Percentiles rank a stretch among this genome's conserved stretches.
phyloP scores from a whole-genome alignment of 2,113 vertebrate genomes.

The Agapornis roseicollis region DNA sequence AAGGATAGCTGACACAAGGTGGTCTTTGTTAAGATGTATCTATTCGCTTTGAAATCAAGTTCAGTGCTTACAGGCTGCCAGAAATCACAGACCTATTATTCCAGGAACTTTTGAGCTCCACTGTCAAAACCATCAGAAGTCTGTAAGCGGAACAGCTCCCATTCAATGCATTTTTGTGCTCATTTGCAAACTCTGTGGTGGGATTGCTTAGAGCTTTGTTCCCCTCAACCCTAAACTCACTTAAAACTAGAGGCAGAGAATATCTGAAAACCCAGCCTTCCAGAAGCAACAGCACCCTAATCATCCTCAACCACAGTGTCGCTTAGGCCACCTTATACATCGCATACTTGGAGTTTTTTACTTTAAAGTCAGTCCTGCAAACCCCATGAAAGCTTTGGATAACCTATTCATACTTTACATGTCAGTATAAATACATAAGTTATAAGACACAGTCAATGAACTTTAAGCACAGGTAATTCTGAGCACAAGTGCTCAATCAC shows the following conservation, averaged over 20 bases:
- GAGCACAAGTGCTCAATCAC: neutral
- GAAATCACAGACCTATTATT: conserved; percentile 37
- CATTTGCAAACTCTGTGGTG: neutral
- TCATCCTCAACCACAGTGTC: neutral
- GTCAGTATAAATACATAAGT: neutral
- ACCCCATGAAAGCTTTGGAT: neutral
- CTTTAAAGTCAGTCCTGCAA: neutral
- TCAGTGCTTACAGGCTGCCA: neutral
- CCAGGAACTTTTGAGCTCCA: conserved; percentile 13
- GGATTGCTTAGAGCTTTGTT: neutral
- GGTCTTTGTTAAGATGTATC: conserved; percentile 50
- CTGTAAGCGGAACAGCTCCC: conserved; percentile 8
- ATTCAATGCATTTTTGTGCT: neutral
- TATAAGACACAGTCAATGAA: neutral
- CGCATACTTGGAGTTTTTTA: neutral
- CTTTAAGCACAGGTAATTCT: neutral
- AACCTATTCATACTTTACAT: neutral
- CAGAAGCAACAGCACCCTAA: neutral
- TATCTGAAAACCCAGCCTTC: neutral
- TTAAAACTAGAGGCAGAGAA: neutral
- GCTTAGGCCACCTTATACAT: neutral
- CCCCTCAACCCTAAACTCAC: neutral
- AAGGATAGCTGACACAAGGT: conserved; percentile 47
- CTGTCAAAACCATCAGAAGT: conserved; percentile 15
- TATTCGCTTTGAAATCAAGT: conserved; percentile 53